These are phyloP conservation scores for Lepidocyrtinus sp. DNA, from an alignment of 2,888 invertebrate species.

Conservation along the genomic window DNA sequence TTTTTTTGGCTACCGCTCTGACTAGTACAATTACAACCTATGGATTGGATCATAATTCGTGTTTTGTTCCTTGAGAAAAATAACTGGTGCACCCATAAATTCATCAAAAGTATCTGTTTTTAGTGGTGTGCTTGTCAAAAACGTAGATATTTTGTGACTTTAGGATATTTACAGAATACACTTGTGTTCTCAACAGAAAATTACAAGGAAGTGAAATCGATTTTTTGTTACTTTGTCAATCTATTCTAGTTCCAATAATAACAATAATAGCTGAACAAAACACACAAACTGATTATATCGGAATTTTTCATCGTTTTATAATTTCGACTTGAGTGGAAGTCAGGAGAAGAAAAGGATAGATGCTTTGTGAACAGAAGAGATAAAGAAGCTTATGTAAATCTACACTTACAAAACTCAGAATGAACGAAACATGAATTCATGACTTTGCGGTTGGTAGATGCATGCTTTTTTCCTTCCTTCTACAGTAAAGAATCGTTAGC, in stretches of 20 bases:
- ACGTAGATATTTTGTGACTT: constrained; percentile 26
- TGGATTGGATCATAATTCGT: no score
- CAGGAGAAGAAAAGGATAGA: no score
- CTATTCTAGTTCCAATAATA: constrained; percentile 26
- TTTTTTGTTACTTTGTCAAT: constrained; percentile 30
- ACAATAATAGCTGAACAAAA: background rate
- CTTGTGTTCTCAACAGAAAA: no score
- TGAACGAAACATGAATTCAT: constrained; percentile 46
- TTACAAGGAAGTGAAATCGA: constrained; percentile 58
- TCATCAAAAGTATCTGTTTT: constrained; percentile 30
- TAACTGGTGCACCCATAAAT: constrained; percentile 53
- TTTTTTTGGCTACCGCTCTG: background rate
- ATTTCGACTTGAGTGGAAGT: constrained; percentile 28
- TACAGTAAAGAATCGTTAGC: background rate
- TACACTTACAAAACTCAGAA: background rate
- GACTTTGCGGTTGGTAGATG: constrained; percentile 25
- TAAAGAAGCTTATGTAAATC: no score
- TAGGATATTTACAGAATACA: no score
- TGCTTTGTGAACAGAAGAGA: no score
- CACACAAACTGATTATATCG: constrained; percentile 39
- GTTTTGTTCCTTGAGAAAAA: background rate
- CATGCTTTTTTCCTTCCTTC: background rate
- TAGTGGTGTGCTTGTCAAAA: constrained; percentile 48
- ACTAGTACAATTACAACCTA: background rate
- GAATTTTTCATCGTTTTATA: constrained; percentile 33